These are phyloP conservation scores for Scaptodrosophila latifasciaeformis DNA, from an alignment of 2,888 invertebrate species.

Conservation along the genomic window DNA sequence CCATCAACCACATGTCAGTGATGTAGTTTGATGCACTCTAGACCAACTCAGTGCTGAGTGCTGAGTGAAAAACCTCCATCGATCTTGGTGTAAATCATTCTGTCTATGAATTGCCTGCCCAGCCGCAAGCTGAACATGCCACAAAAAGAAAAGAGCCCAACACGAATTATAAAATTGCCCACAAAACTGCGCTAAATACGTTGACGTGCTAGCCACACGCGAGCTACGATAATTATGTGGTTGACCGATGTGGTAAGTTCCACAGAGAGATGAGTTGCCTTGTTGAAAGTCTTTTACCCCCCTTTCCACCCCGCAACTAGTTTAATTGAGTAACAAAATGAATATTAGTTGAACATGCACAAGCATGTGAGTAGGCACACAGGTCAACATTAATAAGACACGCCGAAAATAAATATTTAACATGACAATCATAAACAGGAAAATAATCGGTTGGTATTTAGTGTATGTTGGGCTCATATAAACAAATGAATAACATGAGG, in stretches of 20 bases:
- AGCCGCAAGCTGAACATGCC: conserved; percentile 10
- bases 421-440: conserved; percentile 25
- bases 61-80: no score
- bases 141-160: conserved; percentile 38
- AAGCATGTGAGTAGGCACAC: no score
- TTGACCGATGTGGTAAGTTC: not conserved
- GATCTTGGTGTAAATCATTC: no score
- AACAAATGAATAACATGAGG: not conserved
- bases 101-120: no score
- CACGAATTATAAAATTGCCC: conserved; percentile 54
- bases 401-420: no score
- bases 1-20: conserved; percentile 47
- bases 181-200: conserved; percentile 65
- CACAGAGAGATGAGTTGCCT: conserved; percentile 9
- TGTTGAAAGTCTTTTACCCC: no score
- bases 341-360: conserved; percentile 12
- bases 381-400: no score
- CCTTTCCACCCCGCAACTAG: not conserved
- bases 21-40: no score
- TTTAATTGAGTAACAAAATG: conserved; percentile 42
- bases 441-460: conserved; percentile 14
- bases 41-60: no score
- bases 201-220: conserved; percentile 62
- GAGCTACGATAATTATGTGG: conserved; percentile 40
- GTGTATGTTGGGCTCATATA: not conserved